These are phyloP conservation scores for Pristionchus japonicus DNA, from an alignment of 2,888 invertebrate genomes.

Conservation along the genomic window DNA sequence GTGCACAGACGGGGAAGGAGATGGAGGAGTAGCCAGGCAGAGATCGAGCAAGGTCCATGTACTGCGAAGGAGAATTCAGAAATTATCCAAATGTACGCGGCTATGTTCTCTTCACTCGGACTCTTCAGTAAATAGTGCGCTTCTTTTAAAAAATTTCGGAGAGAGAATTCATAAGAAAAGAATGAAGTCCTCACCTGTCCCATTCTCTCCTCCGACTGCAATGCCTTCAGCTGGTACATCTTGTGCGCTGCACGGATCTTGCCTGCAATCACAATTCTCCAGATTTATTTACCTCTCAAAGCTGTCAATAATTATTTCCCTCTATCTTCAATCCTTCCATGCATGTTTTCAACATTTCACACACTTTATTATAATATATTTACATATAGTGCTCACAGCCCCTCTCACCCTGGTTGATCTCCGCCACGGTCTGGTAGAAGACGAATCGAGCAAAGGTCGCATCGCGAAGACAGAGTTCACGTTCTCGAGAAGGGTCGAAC, in stretches of 20 bases:
- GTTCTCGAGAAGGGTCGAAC: slow-evolving; percentile 74
- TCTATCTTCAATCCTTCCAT: too few relatives aligned
- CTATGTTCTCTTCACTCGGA: too few relatives aligned
- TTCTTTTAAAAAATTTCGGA: too few relatives aligned
- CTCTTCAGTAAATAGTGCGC: too few relatives aligned
- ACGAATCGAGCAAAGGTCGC: slow-evolving; percentile 83
- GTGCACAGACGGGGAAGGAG: slow-evolving; percentile 93
- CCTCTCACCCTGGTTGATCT: slow-evolving; percentile 64
- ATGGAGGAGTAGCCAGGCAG: slow-evolving; percentile 93
- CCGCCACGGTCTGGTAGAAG: slow-evolving; percentile 73
- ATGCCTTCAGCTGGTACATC: slow-evolving; percentile 93
- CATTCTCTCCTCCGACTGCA: slow-evolving; percentile 90
- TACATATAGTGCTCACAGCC: too few relatives aligned
- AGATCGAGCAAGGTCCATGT: slow-evolving; percentile 87
- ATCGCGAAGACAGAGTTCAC: slow-evolving; percentile 78
- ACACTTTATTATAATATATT: too few relatives aligned
- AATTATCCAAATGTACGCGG: too few relatives aligned
- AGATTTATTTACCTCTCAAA: too few relatives aligned
- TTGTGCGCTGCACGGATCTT: slow-evolving; percentile 90
- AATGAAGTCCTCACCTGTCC: slow-evolving; percentile 80
- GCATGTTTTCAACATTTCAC: too few relatives aligned
- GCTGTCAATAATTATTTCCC: not conserved
- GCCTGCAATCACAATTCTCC: slow-evolving; percentile 82
- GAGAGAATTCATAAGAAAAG: too few relatives aligned
- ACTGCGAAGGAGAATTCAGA: too few relatives aligned